These are phyloP conservation scores for Darevskia nairensis DNA, from an alignment of 2,797 vertebrate genomes.

Conservation along the genomic window DNA sequence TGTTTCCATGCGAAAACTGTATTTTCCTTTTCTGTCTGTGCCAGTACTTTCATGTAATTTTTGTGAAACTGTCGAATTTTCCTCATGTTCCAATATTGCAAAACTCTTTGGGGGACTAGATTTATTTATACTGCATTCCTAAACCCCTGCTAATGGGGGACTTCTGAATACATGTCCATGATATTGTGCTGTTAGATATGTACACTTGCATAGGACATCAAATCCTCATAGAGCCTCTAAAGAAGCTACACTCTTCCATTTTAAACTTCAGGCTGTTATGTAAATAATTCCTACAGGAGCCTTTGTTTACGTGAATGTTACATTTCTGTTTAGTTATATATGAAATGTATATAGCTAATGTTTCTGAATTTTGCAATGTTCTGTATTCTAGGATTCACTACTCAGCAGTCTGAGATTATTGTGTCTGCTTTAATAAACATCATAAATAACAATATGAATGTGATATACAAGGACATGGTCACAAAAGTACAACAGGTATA, in stretches of 20 bases:
- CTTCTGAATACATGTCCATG: background rate
- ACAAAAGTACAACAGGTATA: constrained; percentile 94
- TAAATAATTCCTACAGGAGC: background rate
- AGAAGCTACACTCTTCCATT: background rate
- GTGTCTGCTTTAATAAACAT: constrained; percentile 88
- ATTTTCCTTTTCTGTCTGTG: background rate
- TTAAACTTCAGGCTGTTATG: background rate
- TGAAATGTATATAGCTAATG: background rate
- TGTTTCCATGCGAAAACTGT: background rate
- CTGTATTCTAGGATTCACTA: constrained; percentile 84
- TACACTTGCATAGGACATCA: background rate
- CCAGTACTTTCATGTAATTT: background rate
- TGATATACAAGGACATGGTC: constrained; percentile 92
- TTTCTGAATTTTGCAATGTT: constrained; percentile 45
- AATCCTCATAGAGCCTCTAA: background rate
- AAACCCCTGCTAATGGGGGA: background rate
- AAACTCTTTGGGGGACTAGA: background rate
- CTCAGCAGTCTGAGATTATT: constrained; percentile 89
- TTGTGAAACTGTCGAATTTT: background rate
- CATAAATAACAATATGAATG: constrained; percentile 88
- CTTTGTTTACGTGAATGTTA: constrained; percentile 8
- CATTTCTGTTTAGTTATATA: background rate
- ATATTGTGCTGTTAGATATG: background rate
- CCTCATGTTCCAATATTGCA: background rate
- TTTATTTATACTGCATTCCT: background rate